phyloP scores from a whole-genome alignment of 2,113 vertebrate species.

The Limanda limanda region DNA sequence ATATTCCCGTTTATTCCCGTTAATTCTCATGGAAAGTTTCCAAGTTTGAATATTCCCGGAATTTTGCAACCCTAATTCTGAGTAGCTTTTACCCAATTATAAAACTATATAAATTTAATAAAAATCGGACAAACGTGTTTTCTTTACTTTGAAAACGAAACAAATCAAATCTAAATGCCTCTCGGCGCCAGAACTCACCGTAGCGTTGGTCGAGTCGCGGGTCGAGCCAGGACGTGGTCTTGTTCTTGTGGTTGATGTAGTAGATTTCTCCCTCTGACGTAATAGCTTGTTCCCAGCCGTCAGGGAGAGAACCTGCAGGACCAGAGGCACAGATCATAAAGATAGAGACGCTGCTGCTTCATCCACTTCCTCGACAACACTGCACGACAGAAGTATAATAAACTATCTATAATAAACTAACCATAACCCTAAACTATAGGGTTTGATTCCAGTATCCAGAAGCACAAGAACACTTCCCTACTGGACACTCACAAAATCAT shows the following conservation, averaged over 20 bases:
- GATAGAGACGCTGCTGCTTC: constrained; percentile 3
- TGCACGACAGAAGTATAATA: not conserved
- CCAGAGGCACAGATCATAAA: constrained; percentile 61
- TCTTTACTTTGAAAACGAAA: not conserved
- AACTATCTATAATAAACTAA: not conserved
- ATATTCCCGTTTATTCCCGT: too few relatives aligned
- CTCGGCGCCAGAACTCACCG: constrained; percentile 85
- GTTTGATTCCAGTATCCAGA: not conserved
- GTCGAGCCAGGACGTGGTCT: constrained; percentile 99
- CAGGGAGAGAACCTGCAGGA: constrained; percentile 92
- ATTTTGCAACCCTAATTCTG: too few relatives aligned
- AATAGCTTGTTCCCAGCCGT: constrained; percentile 98
- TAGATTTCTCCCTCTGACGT: constrained; percentile 99
- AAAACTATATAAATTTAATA: not conserved
- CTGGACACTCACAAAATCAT: too few relatives aligned
- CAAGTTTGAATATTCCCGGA: too few relatives aligned
- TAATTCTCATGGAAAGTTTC: too few relatives aligned
- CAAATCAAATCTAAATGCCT: not conserved
- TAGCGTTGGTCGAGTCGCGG: constrained; percentile 96
- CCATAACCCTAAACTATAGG: not conserved
- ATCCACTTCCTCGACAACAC: not conserved
- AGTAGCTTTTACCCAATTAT: not conserved
- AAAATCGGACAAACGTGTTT: too few relatives aligned
- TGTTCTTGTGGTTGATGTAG: constrained; percentile 99
- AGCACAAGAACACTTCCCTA: too few relatives aligned